These are phyloP conservation scores for Danio jaintianensis DNA, from an alignment of 2,797 vertebrate species.

Conservation along the genomic window DNA sequence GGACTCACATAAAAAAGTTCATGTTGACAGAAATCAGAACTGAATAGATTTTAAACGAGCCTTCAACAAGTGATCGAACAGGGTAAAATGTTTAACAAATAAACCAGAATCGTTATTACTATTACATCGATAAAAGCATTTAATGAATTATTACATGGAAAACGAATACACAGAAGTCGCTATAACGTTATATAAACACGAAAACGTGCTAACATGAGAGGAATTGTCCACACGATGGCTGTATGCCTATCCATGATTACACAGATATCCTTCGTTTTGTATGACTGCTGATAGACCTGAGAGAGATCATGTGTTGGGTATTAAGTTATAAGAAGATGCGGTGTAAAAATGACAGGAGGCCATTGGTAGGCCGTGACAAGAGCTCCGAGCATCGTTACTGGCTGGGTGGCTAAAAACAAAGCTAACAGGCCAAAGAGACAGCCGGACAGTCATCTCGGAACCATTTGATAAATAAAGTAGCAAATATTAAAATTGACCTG, in stretches of 20 bases:
- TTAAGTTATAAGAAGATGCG: neutral
- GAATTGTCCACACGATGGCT: no score
- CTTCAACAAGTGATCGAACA: neutral
- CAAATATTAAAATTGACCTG: neutral
- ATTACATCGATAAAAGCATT: neutral
- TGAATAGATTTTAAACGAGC: neutral
- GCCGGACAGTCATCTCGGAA: neutral
- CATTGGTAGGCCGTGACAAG: neutral
- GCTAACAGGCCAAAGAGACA: neutral
- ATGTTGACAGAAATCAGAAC: neutral
- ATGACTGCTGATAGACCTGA: neutral
- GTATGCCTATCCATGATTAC: no score
- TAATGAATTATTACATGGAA: neutral
- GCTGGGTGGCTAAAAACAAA: conserved; percentile 33
- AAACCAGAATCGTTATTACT: neutral
- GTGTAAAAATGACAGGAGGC: neutral
- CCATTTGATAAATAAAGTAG: neutral
- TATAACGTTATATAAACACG: neutral
- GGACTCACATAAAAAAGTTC: no score
- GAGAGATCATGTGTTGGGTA: neutral
- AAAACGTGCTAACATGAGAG: no score
- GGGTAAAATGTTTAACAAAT: neutral
- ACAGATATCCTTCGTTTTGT: no score
- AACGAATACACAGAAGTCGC: neutral
- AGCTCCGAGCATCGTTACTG: neutral